Base-by-base conservation (phyloP, 2,888 invertebrate genomes). In the Seira musarum region DNA sequence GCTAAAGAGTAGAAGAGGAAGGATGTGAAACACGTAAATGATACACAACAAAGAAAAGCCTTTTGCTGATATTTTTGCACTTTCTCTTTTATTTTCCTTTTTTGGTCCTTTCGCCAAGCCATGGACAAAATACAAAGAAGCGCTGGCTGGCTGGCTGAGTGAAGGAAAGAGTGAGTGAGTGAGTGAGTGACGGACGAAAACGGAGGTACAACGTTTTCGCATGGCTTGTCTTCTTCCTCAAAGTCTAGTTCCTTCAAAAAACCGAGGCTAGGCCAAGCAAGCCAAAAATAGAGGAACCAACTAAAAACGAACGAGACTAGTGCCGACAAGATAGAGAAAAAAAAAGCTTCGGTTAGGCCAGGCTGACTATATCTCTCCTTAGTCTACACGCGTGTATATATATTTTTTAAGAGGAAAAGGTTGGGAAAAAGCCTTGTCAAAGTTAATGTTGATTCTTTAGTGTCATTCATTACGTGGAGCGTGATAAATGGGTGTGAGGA, bases 391-490 rank as follows among this genome's bases (percentile, higher is more conserved):
- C 30, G 30, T 30, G 30, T 30, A 30, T 30, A 30, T 30, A 30
- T 30, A 30, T 30, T 69, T 22, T 22, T 69, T 76, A n/a, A 40
- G 67, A 72, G 66, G 70, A 73, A 67, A 64, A 65, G 67, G 77
- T 17, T 53, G 68, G 73, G 74, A 74, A 71, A 68, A 73, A 65
- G 72, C 60, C 76, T 75, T 76, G 82, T 81, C 81, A 79, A 75
- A 80, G 83, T 81, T 83, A 78, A 78, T 81, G 81, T 84, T 84
- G 82, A 81, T 85, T 81, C 83, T 83, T 81, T 83, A 83, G 83
- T 85, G 85, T 83, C 85, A 83, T 83, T 85, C 83, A 85, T 85
- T 85, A 85, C 80, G 76, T 72, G 80, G 74, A 80, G 83, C 80
- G 85, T 85, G 85, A 85, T 85, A 85, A 85, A 85, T 83, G 85